Base-by-base conservation (phyloP, 2,888 invertebrate species). In the Xanthia icteritia region DNA sequence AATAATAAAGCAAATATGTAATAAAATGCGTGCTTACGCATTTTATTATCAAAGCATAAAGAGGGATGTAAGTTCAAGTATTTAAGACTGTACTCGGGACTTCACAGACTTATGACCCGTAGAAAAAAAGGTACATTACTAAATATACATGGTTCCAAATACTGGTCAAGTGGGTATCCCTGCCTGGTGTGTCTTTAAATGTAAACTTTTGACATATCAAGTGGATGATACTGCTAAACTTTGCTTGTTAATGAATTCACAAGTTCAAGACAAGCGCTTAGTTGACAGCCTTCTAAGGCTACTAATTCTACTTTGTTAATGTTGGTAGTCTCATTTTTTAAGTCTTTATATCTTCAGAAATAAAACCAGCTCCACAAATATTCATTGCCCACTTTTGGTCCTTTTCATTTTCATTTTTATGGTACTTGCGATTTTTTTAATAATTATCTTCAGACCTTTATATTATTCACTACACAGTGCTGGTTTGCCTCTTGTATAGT, bases 1-100 rank as follows among this genome's bases (percentile, higher is more conserved):
- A 3, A 51, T 74, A 31, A 45, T 15, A 27, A 39, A 64, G 11
- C 15, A 39, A n/a, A n/a, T n/a, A n/a, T n/a, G n/a, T n/a, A n/a
- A n/a, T n/a, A n/a, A n/a, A n/a, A n/a, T n/a, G n/a, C n/a, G n/a
- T n/a, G n/a, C n/a, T n/a, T n/a, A n/a, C n/a, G n/a, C n/a, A n/a
- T n/a, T n/a, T n/a, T n/a, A n/a, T n/a, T n/a, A n/a, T n/a, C n/a
- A n/a, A n/a, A n/a, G 39, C 15, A 20, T 13, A 27, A 27, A 54
- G 48, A 78, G 20, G 15, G n/a, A 31, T 51, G 11, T 56, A 42
- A 78, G 36, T 65, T 60, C 36, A 74, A 80, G 64, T 64, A 79
- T 23, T 9, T 39, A 27, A 39, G 36, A 39, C 39, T 36, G 81
- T 68, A 65, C 45, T 63, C 11, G 68, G 81, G 68, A 64, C 51